A percentile compares a stretch with the other conserved stretches of the same genome.
phyloP scores from a whole-genome alignment of 2,113 vertebrate genomes.

The Axis porcinus region DNA sequence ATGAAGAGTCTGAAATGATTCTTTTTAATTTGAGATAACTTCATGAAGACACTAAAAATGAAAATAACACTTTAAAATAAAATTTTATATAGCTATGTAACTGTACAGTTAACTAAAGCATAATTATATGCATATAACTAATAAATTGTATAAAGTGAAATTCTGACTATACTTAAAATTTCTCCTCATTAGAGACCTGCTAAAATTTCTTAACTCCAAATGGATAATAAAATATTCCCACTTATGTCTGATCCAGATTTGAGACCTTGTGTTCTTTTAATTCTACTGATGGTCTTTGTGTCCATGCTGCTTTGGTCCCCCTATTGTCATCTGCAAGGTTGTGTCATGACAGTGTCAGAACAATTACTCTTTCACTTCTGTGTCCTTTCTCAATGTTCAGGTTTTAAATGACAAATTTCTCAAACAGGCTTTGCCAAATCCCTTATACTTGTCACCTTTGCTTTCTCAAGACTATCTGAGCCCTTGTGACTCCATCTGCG shows the following conservation, averaged over 20 bases:
- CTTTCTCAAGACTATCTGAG: neutral
- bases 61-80: neutral
- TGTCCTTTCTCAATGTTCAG: neutral
- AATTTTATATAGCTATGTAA: neutral
- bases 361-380: neutral
- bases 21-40: neutral
- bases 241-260: neutral
- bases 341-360: neutral
- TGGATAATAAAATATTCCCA: neutral
- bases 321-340: neutral
- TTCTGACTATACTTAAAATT: neutral
- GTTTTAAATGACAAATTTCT: neutral
- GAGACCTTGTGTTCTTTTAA: neutral
- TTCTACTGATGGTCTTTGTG: neutral
- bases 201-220: neutral
- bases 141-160: neutral
- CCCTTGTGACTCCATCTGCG: fast-evolving
- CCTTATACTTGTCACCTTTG: neutral
- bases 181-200: neutral
- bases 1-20: neutral
- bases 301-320: neutral
- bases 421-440: neutral
- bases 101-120: neutral
- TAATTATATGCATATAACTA: neutral
- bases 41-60: neutral